A percentile compares a stretch with the other conserved stretches of the same genome.
Conservation (phyloP, 2,888 invertebrate genomes). For the Drosophila anomelani region DNA sequence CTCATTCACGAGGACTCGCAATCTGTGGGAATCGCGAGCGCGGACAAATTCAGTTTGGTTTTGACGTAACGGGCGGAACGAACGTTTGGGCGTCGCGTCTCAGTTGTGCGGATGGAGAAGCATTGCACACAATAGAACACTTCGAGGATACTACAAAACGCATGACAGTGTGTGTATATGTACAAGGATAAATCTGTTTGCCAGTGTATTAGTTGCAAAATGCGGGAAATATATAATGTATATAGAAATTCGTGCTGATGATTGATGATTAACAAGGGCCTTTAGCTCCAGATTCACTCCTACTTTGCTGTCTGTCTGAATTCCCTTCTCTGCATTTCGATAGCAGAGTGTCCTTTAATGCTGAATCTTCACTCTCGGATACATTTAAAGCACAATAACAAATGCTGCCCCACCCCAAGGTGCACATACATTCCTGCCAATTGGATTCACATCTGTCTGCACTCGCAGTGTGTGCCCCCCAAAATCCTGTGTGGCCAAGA, state of each 20-base stretch:
- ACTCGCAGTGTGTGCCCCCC: background rate
- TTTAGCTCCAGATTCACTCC: background rate
- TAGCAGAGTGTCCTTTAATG: background rate
- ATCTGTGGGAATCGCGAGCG: constrained; percentile 59
- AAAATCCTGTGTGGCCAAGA: background rate
- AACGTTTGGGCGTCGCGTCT: constrained; percentile 55
- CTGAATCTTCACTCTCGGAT: background rate
- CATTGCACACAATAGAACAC: constrained; percentile 30
- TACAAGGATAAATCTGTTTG: constrained; percentile 7
- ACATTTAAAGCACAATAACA: constrained; percentile 11
- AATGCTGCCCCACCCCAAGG: constrained; percentile 5
- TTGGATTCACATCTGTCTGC: background rate
- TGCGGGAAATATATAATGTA: constrained; percentile 1
- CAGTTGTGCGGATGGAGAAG: constrained; percentile 14
- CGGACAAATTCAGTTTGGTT: constrained; percentile 64
- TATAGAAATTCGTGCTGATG: background rate
- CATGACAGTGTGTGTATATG: constrained; percentile 35
- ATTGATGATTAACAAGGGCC: background rate
- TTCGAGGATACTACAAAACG: constrained; percentile 44
- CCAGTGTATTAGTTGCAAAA: constrained; percentile 14
- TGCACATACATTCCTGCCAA: background rate
- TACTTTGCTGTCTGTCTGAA: background rate
- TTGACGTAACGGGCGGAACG: constrained; percentile 55
- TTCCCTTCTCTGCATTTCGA: background rate
- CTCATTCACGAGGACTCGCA: constrained; percentile 23